Evolutionary conservation across 2,113 vertebrate genomes (phyloP).

Genomic region (Saiga tatarica): DNA sequence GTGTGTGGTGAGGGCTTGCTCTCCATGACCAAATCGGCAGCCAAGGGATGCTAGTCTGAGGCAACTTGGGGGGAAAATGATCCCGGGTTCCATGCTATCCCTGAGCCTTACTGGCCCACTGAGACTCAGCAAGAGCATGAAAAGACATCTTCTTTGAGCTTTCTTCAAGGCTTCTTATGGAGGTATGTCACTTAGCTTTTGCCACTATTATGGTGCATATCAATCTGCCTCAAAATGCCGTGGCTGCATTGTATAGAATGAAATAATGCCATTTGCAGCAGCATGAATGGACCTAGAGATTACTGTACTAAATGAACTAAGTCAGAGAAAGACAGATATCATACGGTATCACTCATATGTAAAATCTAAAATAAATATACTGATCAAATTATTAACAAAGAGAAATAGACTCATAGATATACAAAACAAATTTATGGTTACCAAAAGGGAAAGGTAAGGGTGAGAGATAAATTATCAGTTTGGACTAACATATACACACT

Average conservation of each 20-base stretch:
- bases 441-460: not conserved
- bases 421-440: not conserved
- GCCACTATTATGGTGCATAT: too few species aligned
- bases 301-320: not conserved
- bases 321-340: not conserved
- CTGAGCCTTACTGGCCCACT: not conserved
- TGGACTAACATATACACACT: not conserved
- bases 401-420: not conserved
- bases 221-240: not conserved
- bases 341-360: not conserved
- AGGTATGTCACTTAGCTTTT: not conserved
- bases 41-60: not conserved
- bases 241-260: not conserved
- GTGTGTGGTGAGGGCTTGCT: not conserved
- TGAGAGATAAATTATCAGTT: not conserved
- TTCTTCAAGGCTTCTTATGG: not conserved
- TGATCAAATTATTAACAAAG: not conserved
- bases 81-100: not conserved
- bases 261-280: not conserved
- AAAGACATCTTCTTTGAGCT: not conserved
- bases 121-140: not conserved
- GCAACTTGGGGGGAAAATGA: not conserved
- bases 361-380: not conserved
- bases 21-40: not conserved
- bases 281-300: not conserved